These are phyloP conservation scores for Alosa alosa DNA, from an alignment of 2,113 vertebrate species.

Conservation along the genomic window DNA sequence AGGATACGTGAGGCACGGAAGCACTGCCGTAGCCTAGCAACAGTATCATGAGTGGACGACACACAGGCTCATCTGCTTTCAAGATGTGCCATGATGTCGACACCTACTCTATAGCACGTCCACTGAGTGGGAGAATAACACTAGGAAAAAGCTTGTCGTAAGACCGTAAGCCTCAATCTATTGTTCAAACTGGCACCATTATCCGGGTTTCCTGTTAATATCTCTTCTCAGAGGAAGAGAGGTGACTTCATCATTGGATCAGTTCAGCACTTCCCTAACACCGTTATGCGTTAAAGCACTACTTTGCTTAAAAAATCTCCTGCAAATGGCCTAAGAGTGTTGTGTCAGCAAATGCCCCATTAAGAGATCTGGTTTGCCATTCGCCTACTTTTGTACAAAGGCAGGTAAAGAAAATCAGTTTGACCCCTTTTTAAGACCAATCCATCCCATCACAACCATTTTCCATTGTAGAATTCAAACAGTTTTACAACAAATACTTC, in stretches of 20 bases:
- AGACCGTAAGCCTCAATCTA: neutral
- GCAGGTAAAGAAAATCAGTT: neutral
- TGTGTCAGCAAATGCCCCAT: neutral
- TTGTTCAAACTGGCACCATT: neutral
- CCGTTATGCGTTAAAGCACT: neutral
- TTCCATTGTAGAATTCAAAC: neutral
- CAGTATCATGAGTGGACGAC: neutral
- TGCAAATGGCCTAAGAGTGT: neutral
- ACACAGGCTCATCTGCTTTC: slow-evolving; percentile 8
- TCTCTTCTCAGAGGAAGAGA: neutral
- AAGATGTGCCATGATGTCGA: slow-evolving; percentile 6
- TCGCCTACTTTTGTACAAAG: neutral
- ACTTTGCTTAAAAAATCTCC: neutral
- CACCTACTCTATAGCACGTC: neutral
- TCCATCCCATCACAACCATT: neutral
- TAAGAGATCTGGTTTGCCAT: neutral
- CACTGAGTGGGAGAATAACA: neutral
- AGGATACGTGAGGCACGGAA: neutral
- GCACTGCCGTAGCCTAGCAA: neutral
- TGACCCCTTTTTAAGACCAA: neutral
- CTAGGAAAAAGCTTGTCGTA: neutral
- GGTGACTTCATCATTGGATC: neutral
- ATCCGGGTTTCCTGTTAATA: neutral
- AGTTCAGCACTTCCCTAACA: neutral
- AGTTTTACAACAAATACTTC: neutral